Percentiles rank a stretch among this genome's conserved stretches.
These are phyloP conservation scores for Pachliopta kotzebuea DNA, from an alignment of 2,888 invertebrate genomes.

Conservation along the genomic window DNA sequence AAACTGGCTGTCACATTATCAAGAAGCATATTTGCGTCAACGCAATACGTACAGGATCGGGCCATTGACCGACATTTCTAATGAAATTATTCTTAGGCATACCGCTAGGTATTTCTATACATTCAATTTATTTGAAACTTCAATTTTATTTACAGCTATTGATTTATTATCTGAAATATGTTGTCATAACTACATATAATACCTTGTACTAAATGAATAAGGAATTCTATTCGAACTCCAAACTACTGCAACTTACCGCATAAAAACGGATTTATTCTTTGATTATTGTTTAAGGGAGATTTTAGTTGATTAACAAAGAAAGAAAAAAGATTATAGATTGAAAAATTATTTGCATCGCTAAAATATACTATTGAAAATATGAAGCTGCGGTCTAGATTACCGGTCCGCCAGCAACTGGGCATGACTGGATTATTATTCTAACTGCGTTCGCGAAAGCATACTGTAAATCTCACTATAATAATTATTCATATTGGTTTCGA, in stretches of 20 bases:
- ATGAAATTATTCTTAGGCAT: slow-evolving; percentile 14
- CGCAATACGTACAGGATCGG: not conserved
- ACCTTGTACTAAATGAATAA: no score
- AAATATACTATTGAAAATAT: not conserved
- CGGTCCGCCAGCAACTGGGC: not conserved
- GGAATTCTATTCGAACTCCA: no score
- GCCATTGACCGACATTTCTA: slow-evolving; percentile 20
- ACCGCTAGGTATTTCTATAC: not conserved
- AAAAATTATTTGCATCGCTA: not conserved
- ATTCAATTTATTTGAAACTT: not conserved
- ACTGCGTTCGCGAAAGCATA: not conserved
- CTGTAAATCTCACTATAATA: not conserved
- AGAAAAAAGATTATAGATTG: not conserved
- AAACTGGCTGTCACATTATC: not conserved
- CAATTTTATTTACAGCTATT: not conserved
- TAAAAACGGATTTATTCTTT: not conserved
- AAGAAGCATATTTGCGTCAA: slow-evolving; percentile 5
- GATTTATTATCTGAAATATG: not conserved
- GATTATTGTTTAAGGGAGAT: not conserved
- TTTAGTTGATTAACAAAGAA: not conserved
- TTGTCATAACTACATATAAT: no score
- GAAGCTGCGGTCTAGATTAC: not conserved
- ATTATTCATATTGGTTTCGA: not conserved
- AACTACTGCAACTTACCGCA: no score
- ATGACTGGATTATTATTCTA: slow-evolving; percentile 1